Base-by-base conservation (phyloP, 2,113 vertebrate species). In the Mastomys coucha region DNA sequence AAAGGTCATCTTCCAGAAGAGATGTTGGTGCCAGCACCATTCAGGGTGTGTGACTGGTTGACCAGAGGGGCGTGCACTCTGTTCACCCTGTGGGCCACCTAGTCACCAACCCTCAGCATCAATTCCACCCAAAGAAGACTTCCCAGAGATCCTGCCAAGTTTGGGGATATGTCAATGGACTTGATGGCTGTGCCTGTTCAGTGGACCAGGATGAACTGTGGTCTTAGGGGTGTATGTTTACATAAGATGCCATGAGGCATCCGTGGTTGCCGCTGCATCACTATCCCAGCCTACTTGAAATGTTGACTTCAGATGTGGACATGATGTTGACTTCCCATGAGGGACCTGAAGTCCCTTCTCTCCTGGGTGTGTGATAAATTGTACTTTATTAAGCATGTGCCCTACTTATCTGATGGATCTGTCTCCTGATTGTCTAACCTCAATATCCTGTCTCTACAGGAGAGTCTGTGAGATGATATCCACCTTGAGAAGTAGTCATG, bases 61-160 rank as follows among this genome's bases (percentile, higher is more conserved):
- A 82, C 93, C 93, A 84, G 94, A 95, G 89, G 86, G 89, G 91
- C 82, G 4, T 73, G 73, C 56, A 5, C 69, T 78, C 45, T 87
- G 49, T 89, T 88, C 53, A 63, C 94, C 96, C 95, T 81, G 45
- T 69, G 96, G 92, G 93, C 86, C 77, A 51, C 96, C 94, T 81
- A 77, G 88, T 93, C 87, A 76, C 92, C 95, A 76, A 67, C 93
- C 94, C 92, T 88, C 94, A 58, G 92, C 91, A 92, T 85, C 95
- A n/a, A 2, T 70, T 69, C 10, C 92, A 0, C 33, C 49, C 81
- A 42, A 45, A 63, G 93, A 96, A 84, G 93, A 84, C 36, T 5
- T 9, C n/a, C 11, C 1, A 12, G 60, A 63, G 82, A 69, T 2
- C 49, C 82, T 8, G n/a, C 14, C 39, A 1, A 24, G 72, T 26